Percentiles rank a stretch among this genome's conserved stretches.
Conservation (phyloP, 2,113 vertebrate species). For the Grallaria varia region DNA sequence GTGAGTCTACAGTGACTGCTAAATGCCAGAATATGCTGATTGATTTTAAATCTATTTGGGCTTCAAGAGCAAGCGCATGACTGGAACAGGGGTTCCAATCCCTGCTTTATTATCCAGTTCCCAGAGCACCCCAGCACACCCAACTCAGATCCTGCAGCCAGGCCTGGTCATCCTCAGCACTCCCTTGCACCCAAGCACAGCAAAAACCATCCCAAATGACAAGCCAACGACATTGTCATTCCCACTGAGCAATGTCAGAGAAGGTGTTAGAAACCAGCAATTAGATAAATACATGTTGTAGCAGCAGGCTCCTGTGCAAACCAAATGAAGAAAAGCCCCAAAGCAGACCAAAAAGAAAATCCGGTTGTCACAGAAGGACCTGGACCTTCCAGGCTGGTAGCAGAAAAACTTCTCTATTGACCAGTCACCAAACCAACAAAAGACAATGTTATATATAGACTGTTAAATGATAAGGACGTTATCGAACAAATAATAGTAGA, state of each 20-base stretch:
- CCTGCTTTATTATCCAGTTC: background rate
- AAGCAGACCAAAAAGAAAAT: background rate
- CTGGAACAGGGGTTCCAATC: rapidly evolving
- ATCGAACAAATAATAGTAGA: background rate
- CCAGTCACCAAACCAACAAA: background rate
- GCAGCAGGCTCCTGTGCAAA: background rate
- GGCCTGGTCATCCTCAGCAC: background rate
- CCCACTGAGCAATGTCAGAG: background rate
- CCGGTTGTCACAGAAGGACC: background rate
- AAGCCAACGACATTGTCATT: background rate
- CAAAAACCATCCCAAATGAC: background rate
- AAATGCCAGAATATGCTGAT: background rate
- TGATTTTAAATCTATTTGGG: background rate
- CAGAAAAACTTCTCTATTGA: background rate
- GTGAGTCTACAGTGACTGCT: background rate
- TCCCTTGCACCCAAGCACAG: background rate
- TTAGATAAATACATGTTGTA: background rate
- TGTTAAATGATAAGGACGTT: background rate
- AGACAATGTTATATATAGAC: background rate
- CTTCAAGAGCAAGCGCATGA: background rate
- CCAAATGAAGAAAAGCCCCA: background rate
- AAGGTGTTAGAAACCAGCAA: background rate
- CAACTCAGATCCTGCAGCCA: background rate
- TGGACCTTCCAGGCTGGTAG: background rate
- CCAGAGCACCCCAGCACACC: background rate